phyloP scores from a whole-genome alignment of 64 coral and sea anemone species.

The Acropora tenuis region DNA sequence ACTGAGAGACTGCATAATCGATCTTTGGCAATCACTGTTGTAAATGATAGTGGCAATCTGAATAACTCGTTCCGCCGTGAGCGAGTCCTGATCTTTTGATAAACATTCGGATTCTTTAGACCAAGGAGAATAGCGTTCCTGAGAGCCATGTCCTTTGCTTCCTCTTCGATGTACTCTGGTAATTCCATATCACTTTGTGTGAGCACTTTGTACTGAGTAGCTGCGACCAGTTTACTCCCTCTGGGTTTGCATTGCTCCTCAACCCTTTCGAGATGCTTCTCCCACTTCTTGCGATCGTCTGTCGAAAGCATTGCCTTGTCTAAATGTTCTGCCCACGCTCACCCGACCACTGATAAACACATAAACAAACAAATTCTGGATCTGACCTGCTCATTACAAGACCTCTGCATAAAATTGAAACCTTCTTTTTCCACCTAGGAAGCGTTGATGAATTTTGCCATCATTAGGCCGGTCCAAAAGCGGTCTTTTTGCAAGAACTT shows the following conservation, averaged over 20 bases:
- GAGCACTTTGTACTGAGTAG: conserved; percentile 12
- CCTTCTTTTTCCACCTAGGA: not conserved
- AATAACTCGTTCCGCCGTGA: conserved; percentile 17
- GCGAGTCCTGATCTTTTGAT: not conserved
- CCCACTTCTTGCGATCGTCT: conserved; percentile 10
- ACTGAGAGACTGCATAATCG: conserved; percentile 25
- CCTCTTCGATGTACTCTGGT: conserved; percentile 17
- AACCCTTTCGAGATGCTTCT: not conserved
- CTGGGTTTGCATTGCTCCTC: conserved; percentile 24
- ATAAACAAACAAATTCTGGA: not conserved
- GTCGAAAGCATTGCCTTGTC: not conserved
- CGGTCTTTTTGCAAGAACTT: not conserved
- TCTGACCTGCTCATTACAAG: not conserved
- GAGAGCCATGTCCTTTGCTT: conserved; percentile 5
- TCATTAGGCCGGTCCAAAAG: not conserved
- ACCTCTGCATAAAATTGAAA: conserved; percentile 23
- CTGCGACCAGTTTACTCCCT: not conserved
- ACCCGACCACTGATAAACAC: conserved; percentile 1
- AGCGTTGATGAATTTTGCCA: not conserved
- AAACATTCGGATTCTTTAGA: conserved; percentile 14
- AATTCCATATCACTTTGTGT: conserved; percentile 13
- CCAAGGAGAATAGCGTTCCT: conserved; percentile 11
- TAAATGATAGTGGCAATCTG: conserved; percentile 1
- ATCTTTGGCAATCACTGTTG: conserved; percentile 41
- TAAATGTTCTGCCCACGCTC: not conserved